Evolutionary conservation across 2,113 vertebrate species (phyloP), one percentile per base, ranked within the genome.

Genomic region (Hydropotes inermis): DNA sequence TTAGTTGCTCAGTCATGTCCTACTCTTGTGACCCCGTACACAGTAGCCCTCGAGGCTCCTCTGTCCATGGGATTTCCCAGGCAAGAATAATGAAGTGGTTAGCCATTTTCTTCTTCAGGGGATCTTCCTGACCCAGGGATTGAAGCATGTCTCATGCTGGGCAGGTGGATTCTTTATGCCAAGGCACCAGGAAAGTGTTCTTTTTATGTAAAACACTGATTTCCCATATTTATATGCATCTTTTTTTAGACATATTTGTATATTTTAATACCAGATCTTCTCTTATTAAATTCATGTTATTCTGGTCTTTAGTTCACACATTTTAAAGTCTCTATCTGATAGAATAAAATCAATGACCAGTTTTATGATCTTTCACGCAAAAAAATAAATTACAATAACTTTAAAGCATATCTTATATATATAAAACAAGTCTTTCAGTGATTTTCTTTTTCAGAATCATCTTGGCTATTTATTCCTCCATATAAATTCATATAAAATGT

Each of bases 271-370:
- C 23, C 52, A 84, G 25, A 57, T 27, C 13, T 82, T 21, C 33
- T 36, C 79, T 83, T 52, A 39, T 57, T 84, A 55, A 96, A 96
- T 25, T 57, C 28, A 5, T 78, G 47, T 36, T 85, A 36, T 67
- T 60, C 47, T 85, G 13, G 17, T 87, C 45, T 93, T 89, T 79
- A 89, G 67, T 64, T 87, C 52, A 87, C 27, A 60, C 21, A 55
- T 55, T 79, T 27, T 16, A 15, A 61, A 87, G 45, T 67, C 52
- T 86, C 79, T 81, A 54, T 64, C 57, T 52, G 7, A 70, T 78
- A 95, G 70, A 79, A 81, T 74, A 74, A 98, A 93, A 97, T 78
- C 76, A 88, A 87, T 36, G 36, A 54, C 25, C 55, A 50, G 52
- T 83, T 82, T 89, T 55, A 92, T 55, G 47, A 47, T 25, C 54